Evolutionary conservation across 2,797 vertebrate genomes (phyloP), one percentile per base, ranked within the genome.

Genomic region (Ctenopoma multispine): DNA sequence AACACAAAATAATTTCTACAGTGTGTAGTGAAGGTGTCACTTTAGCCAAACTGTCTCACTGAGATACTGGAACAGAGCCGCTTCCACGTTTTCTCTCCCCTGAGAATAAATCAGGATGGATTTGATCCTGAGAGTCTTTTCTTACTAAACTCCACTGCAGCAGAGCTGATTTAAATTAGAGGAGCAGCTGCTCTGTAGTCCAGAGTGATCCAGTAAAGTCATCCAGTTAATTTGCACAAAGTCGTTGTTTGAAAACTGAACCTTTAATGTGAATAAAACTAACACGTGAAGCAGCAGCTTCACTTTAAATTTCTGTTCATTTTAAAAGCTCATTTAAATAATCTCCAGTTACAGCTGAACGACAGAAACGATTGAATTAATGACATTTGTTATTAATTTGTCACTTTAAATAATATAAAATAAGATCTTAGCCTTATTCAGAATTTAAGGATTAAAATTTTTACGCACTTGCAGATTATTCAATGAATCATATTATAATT

Each of bases 51-150:
- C 2, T 12, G 36, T 4, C 1, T 13, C 36, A 13, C 36, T 44
- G 17, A 0, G 12, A 34, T 1, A 46, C 49, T 27, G 5, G 24
- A 18, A 49, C 4, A 0, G 14, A 48, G 23, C 11, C 5, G 57
- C n/a, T 21, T 1, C 7, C 15, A 4, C 9, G 4, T 27, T 5
- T 24, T n/a, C 23, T 5, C 1, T 1, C 2, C 15, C 12, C 7
- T n/a, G 18, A 15, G 36, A 44, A 50, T 2, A 54, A 1, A 13
- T 65, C 8, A 40, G 44, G 20, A 20, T 36, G 11, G 36, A 61
- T 27, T 17, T 38, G 1, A 0, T 36, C 17, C 1, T 15, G 14
- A 49, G 40, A 7, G 24, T 64, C 15, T 43, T 40, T 56, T 48
- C 14, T 4, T 18, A n/a, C 1, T 24, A 11, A 63, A 46, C 11